phyloP scores from a whole-genome alignment of 2,888 invertebrate species.

The Nasonovia ribisnigri region DNA sequence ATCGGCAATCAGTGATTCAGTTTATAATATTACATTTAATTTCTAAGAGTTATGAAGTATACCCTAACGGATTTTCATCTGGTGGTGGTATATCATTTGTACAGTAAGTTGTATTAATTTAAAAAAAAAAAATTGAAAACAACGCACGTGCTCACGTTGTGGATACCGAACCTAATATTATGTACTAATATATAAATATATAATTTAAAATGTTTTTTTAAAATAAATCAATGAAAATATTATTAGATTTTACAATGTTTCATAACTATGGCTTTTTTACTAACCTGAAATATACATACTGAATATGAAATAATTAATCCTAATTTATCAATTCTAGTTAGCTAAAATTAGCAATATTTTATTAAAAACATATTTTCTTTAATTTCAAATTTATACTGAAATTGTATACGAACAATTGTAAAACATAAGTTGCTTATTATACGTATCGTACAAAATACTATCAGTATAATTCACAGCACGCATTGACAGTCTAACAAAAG shows the following conservation, averaged over 20 bases:
- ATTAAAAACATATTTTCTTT: neutral
- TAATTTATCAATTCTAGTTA: neutral
- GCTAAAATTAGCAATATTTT: neutral
- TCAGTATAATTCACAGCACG: slow-evolving; percentile 8
- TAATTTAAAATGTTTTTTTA: neutral
- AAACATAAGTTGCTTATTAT: neutral
- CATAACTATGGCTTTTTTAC: neutral
- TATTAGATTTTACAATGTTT: neutral
- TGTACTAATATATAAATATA: neutral
- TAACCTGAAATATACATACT: neutral
- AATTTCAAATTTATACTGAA: neutral
- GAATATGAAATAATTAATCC: neutral
- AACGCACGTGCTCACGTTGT: neutral
- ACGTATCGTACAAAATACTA: neutral
- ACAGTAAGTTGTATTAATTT: neutral
- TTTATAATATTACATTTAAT: too few relatives aligned
- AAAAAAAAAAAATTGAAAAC: neutral
- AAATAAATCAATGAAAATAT: neutral
- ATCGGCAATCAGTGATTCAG: too few relatives aligned
- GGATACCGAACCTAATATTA: neutral
- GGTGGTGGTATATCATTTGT: too few relatives aligned
- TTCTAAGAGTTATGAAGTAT: too few relatives aligned
- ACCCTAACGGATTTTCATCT: too few relatives aligned
- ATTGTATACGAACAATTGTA: neutral
- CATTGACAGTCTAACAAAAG: slow-evolving; percentile 21